Evolutionary conservation across 2,888 invertebrate genomes (phyloP).

Genomic region (Elaeidobius kamerunicus): DNA sequence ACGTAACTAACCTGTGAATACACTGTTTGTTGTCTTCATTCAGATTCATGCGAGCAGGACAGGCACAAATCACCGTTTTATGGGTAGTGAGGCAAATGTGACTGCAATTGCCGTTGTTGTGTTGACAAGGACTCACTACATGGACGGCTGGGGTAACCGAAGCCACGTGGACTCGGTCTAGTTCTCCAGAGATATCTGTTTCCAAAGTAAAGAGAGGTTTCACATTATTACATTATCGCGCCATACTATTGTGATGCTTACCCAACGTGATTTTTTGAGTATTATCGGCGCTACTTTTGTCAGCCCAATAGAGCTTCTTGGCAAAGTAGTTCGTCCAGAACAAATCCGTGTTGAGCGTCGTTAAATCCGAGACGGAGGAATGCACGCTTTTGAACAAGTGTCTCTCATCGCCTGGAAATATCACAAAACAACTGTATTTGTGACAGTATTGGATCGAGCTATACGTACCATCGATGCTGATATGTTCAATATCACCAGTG

Average conservation of each 20-base stretch:
- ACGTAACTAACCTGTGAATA: constrained; percentile 42
- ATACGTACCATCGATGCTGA: constrained; percentile 59
- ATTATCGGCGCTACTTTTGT: constrained; percentile 49
- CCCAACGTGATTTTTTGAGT: constrained; percentile 48
- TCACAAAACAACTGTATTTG: constrained; percentile 4
- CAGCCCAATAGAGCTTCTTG: constrained; percentile 59
- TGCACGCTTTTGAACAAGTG: constrained; percentile 46
- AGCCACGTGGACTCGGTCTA: constrained; percentile 15
- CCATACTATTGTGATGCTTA: constrained; percentile 34
- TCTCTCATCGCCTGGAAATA: constrained; percentile 45
- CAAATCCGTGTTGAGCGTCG: constrained; percentile 60
- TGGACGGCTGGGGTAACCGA: constrained; percentile 21
- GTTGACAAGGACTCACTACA: constrained; percentile 50
- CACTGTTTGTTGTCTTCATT: constrained; percentile 57
- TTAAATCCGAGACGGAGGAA: constrained; percentile 55
- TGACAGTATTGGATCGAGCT: constrained; percentile 6
- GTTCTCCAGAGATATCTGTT: constrained; percentile 19
- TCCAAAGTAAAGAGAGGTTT: not conserved
- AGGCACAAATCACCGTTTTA: constrained; percentile 52
- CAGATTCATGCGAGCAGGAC: constrained; percentile 65
- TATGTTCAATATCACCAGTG: constrained; percentile 62
- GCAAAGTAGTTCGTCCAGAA: constrained; percentile 67
- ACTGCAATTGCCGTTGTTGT: constrained; percentile 64
- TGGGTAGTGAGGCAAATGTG: constrained; percentile 65
- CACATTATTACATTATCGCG: not conserved